Percentiles rank a stretch among this genome's conserved stretches.
Evolutionary conservation across 2,113 vertebrate species (phyloP).

Genomic region (Xiphorhynchus elegans): DNA sequence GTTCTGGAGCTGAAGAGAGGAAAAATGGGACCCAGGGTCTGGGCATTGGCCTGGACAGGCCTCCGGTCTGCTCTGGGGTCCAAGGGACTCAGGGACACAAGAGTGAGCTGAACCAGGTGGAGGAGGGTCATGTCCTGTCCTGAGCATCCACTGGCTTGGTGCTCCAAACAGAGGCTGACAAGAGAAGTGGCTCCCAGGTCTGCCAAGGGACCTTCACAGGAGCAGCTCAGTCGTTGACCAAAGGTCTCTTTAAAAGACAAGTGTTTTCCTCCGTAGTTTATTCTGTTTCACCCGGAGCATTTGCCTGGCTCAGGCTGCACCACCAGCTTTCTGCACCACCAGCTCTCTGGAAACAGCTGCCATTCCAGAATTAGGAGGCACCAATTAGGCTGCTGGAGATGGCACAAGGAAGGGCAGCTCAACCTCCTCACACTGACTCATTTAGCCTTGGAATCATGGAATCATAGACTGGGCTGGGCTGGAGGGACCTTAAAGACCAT

Average conservation of each 20-base stretch:
- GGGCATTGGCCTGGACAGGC: background rate
- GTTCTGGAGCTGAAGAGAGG: background rate
- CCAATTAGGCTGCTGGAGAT: background rate
- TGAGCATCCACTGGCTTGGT: background rate
- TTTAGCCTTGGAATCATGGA: background rate
- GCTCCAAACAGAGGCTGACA: background rate
- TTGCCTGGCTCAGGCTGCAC: background rate
- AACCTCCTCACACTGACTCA: background rate
- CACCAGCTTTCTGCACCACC: background rate
- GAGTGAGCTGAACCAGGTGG: fast-evolving
- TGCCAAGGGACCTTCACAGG: fast-evolving
- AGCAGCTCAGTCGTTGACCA: background rate
- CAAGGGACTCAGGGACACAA: fast-evolving
- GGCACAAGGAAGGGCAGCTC: background rate
- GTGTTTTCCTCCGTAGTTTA: background rate
- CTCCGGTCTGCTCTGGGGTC: background rate
- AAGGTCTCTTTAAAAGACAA: background rate
- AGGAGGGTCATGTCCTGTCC: fast-evolving
- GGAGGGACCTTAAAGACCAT: background rate
- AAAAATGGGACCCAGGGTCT: background rate
- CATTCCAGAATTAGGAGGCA: background rate
- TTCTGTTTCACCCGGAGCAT: background rate
- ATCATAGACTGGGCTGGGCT: too few species aligned
- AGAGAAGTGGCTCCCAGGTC: fast-evolving
- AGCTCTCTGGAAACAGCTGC: background rate